phyloP scores from a whole-genome alignment of 1,140 invertebrate genomes.

The Trissolcus basalis region DNA sequence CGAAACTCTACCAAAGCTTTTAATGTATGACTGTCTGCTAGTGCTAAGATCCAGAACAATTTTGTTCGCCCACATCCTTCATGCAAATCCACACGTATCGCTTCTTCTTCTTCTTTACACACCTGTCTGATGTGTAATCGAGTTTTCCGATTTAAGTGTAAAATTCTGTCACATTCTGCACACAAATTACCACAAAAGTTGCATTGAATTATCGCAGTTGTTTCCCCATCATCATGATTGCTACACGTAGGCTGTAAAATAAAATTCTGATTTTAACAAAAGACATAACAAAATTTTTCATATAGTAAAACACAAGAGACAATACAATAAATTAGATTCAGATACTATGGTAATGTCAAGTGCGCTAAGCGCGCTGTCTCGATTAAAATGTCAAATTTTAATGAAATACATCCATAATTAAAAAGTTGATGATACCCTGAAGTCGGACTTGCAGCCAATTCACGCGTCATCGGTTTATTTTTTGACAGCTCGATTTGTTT shows the following conservation, averaged over 20 bases:
- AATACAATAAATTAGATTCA: no score
- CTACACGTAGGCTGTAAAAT: constrained; percentile 87
- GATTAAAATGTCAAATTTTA: no score
- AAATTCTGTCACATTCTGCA: constrained; percentile 94
- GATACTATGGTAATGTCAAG: no score
- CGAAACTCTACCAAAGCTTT: constrained; percentile 97
- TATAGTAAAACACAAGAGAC: no score
- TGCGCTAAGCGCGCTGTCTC: no score
- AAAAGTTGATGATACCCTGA: no score
- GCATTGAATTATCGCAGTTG: constrained; percentile 94
- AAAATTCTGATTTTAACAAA: no score
- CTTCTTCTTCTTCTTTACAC: constrained; percentile 97
- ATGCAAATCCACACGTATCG: constrained; percentile 94
- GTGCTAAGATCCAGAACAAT: constrained; percentile 93
- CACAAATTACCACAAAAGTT: constrained; percentile 94
- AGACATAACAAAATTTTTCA: no score
- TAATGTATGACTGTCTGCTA: constrained; percentile 93
- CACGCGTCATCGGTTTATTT: no score
- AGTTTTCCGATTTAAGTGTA: constrained; percentile 94
- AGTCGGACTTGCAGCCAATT: no score
- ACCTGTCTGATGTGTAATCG: constrained; percentile 91
- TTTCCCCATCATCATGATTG: constrained; percentile 98
- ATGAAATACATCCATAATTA: no score
- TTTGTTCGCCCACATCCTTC: constrained; percentile 97
- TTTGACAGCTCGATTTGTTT: no score